Evolutionary conservation across 2,113 vertebrate genomes (phyloP).

Genomic region (Festucalex cinctus): DNA sequence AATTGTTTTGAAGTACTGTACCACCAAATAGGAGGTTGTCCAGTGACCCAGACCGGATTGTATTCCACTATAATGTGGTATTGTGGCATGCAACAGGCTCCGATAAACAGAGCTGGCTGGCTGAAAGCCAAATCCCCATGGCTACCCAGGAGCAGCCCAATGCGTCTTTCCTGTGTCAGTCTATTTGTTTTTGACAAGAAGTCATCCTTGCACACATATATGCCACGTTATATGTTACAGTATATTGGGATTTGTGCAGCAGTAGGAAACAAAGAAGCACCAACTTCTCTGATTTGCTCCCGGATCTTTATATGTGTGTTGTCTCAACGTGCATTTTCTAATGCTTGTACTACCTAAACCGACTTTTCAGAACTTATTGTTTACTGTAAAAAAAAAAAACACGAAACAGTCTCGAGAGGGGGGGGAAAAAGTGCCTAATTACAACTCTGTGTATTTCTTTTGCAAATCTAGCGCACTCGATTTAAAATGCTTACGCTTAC

Average conservation of each 20-base stretch:
- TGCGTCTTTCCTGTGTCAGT: conserved; percentile 45
- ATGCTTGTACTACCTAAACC: not conserved
- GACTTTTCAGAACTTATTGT: not conserved
- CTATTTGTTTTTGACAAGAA: conserved; percentile 33
- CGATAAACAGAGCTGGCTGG: conserved; percentile 51
- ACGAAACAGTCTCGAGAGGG: not conserved
- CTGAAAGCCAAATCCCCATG: conserved; percentile 65
- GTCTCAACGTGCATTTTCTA: conserved; percentile 16
- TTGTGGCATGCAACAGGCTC: conserved; percentile 49
- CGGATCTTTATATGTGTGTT: not conserved
- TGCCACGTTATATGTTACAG: not conserved
- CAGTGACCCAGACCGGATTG: not conserved
- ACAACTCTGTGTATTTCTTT: not conserved
- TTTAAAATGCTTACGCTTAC: not conserved
- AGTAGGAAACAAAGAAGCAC: not conserved
- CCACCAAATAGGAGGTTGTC: not conserved
- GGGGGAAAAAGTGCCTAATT: not conserved
- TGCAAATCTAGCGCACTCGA: not conserved
- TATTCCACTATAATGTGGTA: conserved; percentile 26
- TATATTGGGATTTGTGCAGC: not conserved
- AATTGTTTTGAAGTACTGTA: not conserved
- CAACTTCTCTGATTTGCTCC: conserved; percentile 13
- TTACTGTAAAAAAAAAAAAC: not conserved
- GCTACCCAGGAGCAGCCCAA: conserved; percentile 56
- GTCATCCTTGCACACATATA: conserved; percentile 19